Evolutionary conservation across 2,888 invertebrate species (phyloP).

Genomic region (Lobophora halterata): DNA sequence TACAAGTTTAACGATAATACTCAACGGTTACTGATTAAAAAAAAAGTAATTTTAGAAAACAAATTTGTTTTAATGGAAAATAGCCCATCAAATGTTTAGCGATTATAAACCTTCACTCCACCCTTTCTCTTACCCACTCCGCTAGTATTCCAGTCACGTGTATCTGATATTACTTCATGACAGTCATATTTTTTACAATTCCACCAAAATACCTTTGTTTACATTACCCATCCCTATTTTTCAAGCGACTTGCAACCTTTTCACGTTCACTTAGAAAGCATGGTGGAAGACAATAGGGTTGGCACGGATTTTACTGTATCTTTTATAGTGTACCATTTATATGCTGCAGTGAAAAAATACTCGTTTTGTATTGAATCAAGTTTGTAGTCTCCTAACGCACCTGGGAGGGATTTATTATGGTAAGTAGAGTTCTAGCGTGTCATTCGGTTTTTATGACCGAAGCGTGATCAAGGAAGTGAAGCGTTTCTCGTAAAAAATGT

Average conservation of each 20-base stretch:
- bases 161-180: constrained; percentile 43
- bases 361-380: constrained; percentile 30
- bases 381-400: constrained; percentile 22
- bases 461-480: constrained; percentile 14
- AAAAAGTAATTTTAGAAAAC: no score
- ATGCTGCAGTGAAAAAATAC: constrained; percentile 35
- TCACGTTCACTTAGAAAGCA: constrained; percentile 8
- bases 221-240: constrained; percentile 9
- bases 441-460: constrained; percentile 13
- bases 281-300: constrained; percentile 12
- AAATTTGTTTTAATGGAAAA: no score
- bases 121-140: constrained; percentile 14
- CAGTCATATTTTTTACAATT: constrained; percentile 47
- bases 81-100: no score
- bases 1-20: no score
- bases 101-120: constrained; percentile 25
- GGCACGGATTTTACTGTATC: constrained; percentile 38
- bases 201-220: constrained; percentile 30
- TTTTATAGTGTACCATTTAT: constrained; percentile 42
- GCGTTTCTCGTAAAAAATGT: constrained; percentile 9
- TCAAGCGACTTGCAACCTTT: constrained; percentile 20
- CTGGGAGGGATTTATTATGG: constrained; percentile 25
- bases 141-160: constrained; percentile 40
- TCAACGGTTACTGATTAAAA: no score
- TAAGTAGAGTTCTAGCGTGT: constrained; percentile 16